Evolutionary conservation across 2,113 vertebrate genomes (phyloP).

Genomic region (Tachuris rubrigastra): DNA sequence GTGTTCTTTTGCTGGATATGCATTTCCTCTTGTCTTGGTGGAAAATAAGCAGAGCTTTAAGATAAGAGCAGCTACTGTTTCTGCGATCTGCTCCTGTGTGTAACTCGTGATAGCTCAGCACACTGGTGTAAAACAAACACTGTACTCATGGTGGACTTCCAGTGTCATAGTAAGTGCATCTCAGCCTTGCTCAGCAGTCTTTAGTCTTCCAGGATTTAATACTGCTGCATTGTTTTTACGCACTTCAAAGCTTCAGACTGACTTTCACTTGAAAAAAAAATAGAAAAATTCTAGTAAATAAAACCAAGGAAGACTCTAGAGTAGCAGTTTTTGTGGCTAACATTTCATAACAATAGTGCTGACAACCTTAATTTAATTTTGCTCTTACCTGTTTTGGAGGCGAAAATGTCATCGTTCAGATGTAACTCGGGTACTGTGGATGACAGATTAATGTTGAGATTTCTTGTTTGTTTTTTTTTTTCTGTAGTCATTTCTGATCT

Average conservation of each 20-base stretch:
- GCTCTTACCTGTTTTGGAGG: neutral
- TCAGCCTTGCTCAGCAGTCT: neutral
- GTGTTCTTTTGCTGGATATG: neutral
- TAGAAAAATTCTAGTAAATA: neutral
- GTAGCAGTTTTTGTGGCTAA: neutral
- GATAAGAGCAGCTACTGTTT: neutral
- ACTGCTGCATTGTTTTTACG: neutral
- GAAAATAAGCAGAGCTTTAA: neutral
- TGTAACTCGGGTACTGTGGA: neutral
- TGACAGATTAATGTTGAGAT: neutral
- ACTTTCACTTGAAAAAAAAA: neutral
- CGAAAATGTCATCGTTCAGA: neutral
- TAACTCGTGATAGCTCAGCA: neutral
- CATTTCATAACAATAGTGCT: neutral
- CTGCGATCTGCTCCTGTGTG: neutral
- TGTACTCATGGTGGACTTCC: accelerated
- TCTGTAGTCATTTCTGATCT: neutral
- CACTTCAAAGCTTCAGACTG: neutral
- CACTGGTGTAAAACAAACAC: neutral
- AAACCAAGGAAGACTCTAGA: neutral
- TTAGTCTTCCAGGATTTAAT: neutral
- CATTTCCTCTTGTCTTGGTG: neutral
- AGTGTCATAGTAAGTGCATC: neutral
- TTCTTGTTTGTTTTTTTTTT: neutral
- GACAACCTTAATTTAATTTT: neutral